Base-by-base conservation (phyloP, 2,113 vertebrate species). In the Ariopsis seemanni region DNA sequence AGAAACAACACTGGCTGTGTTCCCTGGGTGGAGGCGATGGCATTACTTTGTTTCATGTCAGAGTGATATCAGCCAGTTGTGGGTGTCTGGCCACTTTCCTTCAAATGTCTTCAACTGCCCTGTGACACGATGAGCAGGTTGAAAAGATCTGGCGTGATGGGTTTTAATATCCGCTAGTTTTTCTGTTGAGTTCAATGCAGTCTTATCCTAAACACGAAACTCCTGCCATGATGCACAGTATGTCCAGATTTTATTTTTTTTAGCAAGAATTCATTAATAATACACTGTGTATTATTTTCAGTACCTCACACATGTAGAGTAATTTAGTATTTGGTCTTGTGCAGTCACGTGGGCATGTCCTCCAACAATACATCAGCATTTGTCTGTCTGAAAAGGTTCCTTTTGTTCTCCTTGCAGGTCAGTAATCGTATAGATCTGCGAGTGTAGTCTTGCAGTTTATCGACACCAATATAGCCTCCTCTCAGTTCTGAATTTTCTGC, bases 401-500 rank as follows among this genome's bases (percentile, higher is more conserved):
- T 67, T 5, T 27, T 50, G 20, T n/a, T 85, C 60, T 55, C 0
- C 34, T 20, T 55, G 20, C 85, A 57, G 50, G n/a, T 80, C 62
- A 42, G 4, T 65, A 63, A 17, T 42, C 75, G 25, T 20, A 12
- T 18, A 83, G 63, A 34, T 58, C 52, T 58, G 55, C 14, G 25
- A 17, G 71, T 27, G 71, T 63, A 12, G 14, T 27, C 72, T 63
- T n/a, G 20, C 42, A 50, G 60, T 53, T 55, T 86, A 62, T 52
- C 58, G 4, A 67, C 25, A 86, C 63, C n/a, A 22, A 25, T 79
- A 34, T 74, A 67, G 20, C 74, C 82, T 85, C n/a, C 77, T 84
- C 57, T 25, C 15, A 18, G 62, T 87, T 83, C 75, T 62, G 80
- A 67, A 65, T 86, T 71, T 89, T 72, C 69, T 82, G 88, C 53